A percentile compares a stretch with the other conserved stretches of the same genome.
phyloP scores from a whole-genome alignment of 2,113 vertebrate species.

The Otis tarda region DNA sequence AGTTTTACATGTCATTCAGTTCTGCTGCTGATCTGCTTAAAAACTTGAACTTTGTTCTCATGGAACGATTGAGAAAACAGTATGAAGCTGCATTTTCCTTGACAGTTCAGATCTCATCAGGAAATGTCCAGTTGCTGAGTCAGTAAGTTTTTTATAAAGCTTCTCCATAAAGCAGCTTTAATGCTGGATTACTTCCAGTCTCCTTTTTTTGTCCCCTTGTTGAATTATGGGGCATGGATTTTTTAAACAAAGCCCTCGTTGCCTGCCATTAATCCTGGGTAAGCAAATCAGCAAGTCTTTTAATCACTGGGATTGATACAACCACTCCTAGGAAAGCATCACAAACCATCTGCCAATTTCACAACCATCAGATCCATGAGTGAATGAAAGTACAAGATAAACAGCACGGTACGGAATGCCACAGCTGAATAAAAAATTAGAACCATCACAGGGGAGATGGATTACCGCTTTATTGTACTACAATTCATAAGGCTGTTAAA shows the following conservation, averaged over 20 bases:
- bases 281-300: slow-evolving; percentile 73
- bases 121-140: slow-evolving; percentile 56
- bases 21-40: slow-evolving; percentile 19
- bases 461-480: slow-evolving; percentile 71
- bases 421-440: slow-evolving; percentile 68
- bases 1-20: background rate
- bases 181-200: slow-evolving; percentile 62
- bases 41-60: slow-evolving; percentile 12
- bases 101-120: slow-evolving; percentile 44
- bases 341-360: slow-evolving; percentile 64
- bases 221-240: slow-evolving; percentile 62
- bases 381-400: slow-evolving; percentile 62
- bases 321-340: slow-evolving; percentile 61
- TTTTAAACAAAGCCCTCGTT: slow-evolving; percentile 67
- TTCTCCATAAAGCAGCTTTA: slow-evolving; percentile 41
- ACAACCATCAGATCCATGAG: slow-evolving; percentile 47
- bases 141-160: slow-evolving; percentile 54
- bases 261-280: slow-evolving; percentile 68
- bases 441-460: slow-evolving; percentile 24
- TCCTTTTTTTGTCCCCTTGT: slow-evolving; percentile 50
- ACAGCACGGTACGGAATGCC: slow-evolving; percentile 54
- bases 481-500: slow-evolving; percentile 59
- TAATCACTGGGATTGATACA: slow-evolving; percentile 63
- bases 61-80: slow-evolving; percentile 3
- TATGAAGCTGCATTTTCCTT: slow-evolving; percentile 42